These are phyloP conservation scores for Drosophila anceps DNA, from an alignment of 2,888 invertebrate species.

Conservation along the genomic window DNA sequence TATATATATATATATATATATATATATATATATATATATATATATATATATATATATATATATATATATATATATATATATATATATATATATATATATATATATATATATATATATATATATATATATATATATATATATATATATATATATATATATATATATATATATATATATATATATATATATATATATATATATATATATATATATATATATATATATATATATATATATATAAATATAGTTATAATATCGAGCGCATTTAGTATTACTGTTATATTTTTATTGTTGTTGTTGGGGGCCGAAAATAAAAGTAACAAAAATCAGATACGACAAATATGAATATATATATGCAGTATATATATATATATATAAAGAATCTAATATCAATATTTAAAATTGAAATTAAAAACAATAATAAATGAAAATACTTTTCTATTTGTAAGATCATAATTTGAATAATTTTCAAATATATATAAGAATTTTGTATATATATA, in stretches of 20 bases:
- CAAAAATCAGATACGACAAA: neutral
- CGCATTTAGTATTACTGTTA: constrained; percentile 28
- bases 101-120: neutral
- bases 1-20: neutral
- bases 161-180: constrained; percentile 8
- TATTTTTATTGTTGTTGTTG: constrained; percentile 25
- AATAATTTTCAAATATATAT: constrained; percentile 21
- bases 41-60: no score
- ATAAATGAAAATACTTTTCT: neutral
- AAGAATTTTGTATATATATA: constrained; percentile 29
- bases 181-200: no score
- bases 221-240: constrained; percentile 8
- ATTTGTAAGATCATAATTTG: constrained; percentile 15
- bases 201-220: no score
- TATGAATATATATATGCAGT: neutral
- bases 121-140: constrained; percentile 14
- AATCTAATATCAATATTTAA: constrained; percentile 1
- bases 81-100: no score
- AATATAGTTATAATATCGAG: constrained; percentile 23
- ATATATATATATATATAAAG: neutral
- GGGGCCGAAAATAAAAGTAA: neutral
- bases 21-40: constrained; percentile 14
- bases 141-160: no score
- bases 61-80: constrained; percentile 8
- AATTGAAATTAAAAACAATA: neutral